Evolutionary conservation across 2,113 vertebrate species (phyloP).

Genomic region (Melanerpes aurifrons): DNA sequence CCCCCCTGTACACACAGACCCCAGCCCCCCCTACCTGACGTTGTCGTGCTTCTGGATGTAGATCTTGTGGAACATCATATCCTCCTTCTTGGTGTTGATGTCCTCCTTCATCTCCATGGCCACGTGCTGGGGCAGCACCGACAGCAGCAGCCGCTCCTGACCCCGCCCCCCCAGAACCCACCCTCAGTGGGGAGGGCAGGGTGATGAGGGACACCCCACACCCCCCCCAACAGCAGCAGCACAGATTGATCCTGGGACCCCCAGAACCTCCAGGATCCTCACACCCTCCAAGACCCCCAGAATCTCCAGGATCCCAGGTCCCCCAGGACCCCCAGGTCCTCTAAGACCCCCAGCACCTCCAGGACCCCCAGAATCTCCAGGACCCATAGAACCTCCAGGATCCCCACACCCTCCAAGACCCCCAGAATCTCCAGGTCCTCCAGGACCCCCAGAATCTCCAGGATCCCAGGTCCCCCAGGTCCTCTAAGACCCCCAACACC

Average conservation of each 20-base stretch:
- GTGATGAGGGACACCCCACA: background rate
- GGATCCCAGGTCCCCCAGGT: too few relatives aligned
- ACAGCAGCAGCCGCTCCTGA: constrained; percentile 94
- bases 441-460: too few relatives aligned
- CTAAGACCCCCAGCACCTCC: too few relatives aligned
- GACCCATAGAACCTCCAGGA: too few relatives aligned
- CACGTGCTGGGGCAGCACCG: constrained; percentile 94
- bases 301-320: too few relatives aligned
- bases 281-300: too few relatives aligned
- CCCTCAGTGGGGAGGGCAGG: background rate
- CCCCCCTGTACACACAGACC: fast-evolving
- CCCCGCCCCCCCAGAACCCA: background rate
- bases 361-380: too few relatives aligned
- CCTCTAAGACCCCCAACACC: too few relatives aligned
- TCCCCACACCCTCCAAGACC: too few relatives aligned
- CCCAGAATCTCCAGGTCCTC: too few relatives aligned
- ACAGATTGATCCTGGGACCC: background rate
- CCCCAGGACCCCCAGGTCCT: too few relatives aligned
- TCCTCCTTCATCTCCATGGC: constrained; percentile 99
- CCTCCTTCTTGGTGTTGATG: constrained; percentile 97
- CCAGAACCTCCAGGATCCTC: too few relatives aligned
- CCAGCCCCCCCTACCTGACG: constrained; percentile 84
- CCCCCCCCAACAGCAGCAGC: background rate
- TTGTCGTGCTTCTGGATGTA: constrained; percentile 99
- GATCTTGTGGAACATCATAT: constrained; percentile 99